Evolutionary conservation across 1,140 invertebrate genomes (phyloP), one percentile per base, ranked within the genome.

Genomic region (Orius laevigatus): DNA sequence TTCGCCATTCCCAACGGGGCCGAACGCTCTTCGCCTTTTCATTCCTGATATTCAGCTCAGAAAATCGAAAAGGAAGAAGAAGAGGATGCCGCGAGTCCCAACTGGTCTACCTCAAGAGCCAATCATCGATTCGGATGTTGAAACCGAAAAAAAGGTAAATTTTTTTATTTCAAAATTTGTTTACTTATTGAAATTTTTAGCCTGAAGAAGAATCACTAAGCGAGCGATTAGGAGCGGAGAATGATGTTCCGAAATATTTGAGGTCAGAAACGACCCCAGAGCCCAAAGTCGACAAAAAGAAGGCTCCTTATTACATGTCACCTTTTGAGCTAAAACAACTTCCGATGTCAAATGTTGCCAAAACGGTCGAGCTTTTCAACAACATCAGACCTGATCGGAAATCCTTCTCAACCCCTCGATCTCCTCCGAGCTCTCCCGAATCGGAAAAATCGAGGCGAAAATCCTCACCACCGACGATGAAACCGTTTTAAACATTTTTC

Each of bases 11-110:
- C 69, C 70, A 0, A 71, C 68, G 0, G 69, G 70, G 0, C 67
- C 69, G 0, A 71, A 70, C 46, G 69, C 70, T 0, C 46, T 72
- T 10, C 53, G 68, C 16, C 57, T 71, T 0, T 71, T 71, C 44
- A 72, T 71, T 9, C 69, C 69, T 2, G 67, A 70, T 38, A 71
- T 71, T 11, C 63, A 70, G 25, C 70, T 71, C 10, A 67, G 60
- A 11, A 33, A 34, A 10, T 66, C 40, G 6, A 50, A 43, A 10
- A 15, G 16, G 6, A 43, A 25, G 18, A 50, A 69, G 42, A 66
- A 60, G n/a, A 62, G 62, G 3, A 63, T 67, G 16, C 57, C 68
- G 0, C 57, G 65, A 11, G 58, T 67, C 14, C 70, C 68, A 25
- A 68, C 67, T 3, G 49, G 49, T 33, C 31, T 50, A 2, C 32